Evolutionary conservation across 1,140 invertebrate genomes (phyloP).

Genomic region (Battus philenor): DNA sequence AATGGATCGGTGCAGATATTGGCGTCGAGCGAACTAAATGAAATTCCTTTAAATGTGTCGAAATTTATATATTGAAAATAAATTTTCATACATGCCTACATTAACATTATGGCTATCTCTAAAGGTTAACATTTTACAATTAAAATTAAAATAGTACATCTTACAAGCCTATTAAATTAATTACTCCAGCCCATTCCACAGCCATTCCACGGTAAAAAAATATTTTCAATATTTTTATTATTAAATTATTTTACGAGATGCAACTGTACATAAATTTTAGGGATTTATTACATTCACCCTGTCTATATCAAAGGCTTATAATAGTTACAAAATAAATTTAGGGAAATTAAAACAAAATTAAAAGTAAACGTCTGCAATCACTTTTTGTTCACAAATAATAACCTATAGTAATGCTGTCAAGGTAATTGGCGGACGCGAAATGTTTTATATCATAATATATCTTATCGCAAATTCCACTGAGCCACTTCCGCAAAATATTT

Average conservation of each 20-base stretch:
- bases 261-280: conserved; percentile 5
- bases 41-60: conserved; percentile 16
- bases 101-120: conserved; percentile 10
- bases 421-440: conserved; percentile 7
- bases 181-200: conserved; percentile 13
- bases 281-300: not conserved
- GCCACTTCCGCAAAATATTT: conserved; percentile 1
- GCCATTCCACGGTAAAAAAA: conserved; percentile 14
- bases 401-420: not conserved
- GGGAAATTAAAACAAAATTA: conserved; percentile 3
- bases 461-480: conserved; percentile 2
- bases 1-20: conserved; percentile 9
- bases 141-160: conserved; percentile 6
- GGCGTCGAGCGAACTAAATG: conserved; percentile 11
- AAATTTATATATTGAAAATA: conserved; percentile 18
- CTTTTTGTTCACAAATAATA: conserved; percentile 11
- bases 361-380: conserved; percentile 2
- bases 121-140: conserved; percentile 6
- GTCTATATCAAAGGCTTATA: not conserved
- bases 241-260: too few species aligned
- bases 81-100: conserved; percentile 14
- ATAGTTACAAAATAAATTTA: conserved; percentile 7
- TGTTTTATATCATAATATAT: not conserved
- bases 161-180: conserved; percentile 9
- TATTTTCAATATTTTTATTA: conserved; percentile 5